Conservation (phyloP, 1,140 invertebrate genomes). For the Paralvinella palmiformis region DNA sequence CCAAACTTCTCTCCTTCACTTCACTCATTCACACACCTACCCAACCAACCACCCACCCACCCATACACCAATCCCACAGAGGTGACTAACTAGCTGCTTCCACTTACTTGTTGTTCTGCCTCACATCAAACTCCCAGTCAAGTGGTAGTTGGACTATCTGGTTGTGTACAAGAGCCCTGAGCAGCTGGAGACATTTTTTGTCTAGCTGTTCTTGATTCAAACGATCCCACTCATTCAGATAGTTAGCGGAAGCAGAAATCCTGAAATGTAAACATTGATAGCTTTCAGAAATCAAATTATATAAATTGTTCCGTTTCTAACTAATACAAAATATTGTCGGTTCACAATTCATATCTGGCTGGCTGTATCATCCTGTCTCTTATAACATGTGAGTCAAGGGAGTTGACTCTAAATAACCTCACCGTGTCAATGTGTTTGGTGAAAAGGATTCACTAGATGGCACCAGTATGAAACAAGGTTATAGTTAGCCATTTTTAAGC, state of each 20-base stretch:
- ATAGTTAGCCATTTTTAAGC: too few relatives aligned
- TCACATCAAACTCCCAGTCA: slow-evolving; percentile 32
- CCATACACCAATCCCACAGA: not conserved
- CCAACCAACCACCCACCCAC: not conserved
- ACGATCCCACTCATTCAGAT: not conserved
- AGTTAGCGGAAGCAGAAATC: not conserved
- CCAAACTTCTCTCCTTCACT: not conserved
- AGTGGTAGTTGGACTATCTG: slow-evolving; percentile 44
- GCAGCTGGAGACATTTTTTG: slow-evolving; percentile 44
- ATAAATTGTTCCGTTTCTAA: not conserved
- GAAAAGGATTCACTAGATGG: too few relatives aligned
- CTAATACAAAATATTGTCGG: not conserved
- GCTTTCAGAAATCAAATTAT: not conserved
- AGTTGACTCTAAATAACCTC: not conserved
- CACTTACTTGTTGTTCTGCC: not conserved
- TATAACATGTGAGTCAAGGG: not conserved
- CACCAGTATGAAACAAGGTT: too few relatives aligned
- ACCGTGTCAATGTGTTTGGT: too few relatives aligned
- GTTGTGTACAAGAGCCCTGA: slow-evolving; percentile 45
- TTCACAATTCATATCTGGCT: not conserved
- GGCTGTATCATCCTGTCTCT: not conserved
- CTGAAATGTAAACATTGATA: too few relatives aligned
- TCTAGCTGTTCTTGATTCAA: slow-evolving; percentile 43
- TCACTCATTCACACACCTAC: not conserved
- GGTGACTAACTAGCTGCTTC: not conserved